Percentiles rank a stretch among this genome's conserved stretches.
These are phyloP conservation scores for Amazona guildingii DNA, from an alignment of 2,113 vertebrate genomes.

Conservation along the genomic window DNA sequence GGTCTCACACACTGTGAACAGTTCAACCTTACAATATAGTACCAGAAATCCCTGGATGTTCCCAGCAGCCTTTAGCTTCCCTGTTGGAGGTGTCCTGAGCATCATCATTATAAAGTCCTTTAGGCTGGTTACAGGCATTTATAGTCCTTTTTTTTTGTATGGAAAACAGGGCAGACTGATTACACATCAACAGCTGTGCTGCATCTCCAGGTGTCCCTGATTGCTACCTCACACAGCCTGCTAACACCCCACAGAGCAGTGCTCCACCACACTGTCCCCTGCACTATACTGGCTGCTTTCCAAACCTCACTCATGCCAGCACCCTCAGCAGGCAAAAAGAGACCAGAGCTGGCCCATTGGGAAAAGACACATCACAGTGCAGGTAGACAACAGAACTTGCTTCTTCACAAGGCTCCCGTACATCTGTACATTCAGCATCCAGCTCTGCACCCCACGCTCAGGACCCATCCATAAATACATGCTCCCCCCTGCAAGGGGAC, in stretches of 20 bases:
- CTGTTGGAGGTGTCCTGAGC: neutral
- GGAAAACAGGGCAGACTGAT: neutral
- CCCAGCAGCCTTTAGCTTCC: neutral
- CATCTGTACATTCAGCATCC: neutral
- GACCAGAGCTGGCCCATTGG: neutral
- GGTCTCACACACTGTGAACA: neutral
- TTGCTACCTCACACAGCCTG: neutral
- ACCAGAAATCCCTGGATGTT: neutral
- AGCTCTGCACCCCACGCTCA: neutral
- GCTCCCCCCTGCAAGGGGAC: neutral
- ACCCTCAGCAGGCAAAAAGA: neutral
- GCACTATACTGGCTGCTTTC: neutral
- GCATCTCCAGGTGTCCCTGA: accelerated
- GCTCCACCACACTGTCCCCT: neutral
- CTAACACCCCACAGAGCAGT: neutral
- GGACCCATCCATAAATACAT: neutral
- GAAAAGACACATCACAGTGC: neutral
- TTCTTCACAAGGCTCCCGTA: neutral
- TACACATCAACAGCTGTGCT: neutral
- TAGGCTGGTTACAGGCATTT: neutral
- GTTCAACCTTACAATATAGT: neutral
- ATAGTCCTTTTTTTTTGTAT: neutral
- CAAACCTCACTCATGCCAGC: neutral
- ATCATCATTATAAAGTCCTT: neutral
- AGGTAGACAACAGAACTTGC: neutral